These are phyloP conservation scores for Athalia cordata DNA, from an alignment of 2,888 invertebrate genomes.

Conservation along the genomic window DNA sequence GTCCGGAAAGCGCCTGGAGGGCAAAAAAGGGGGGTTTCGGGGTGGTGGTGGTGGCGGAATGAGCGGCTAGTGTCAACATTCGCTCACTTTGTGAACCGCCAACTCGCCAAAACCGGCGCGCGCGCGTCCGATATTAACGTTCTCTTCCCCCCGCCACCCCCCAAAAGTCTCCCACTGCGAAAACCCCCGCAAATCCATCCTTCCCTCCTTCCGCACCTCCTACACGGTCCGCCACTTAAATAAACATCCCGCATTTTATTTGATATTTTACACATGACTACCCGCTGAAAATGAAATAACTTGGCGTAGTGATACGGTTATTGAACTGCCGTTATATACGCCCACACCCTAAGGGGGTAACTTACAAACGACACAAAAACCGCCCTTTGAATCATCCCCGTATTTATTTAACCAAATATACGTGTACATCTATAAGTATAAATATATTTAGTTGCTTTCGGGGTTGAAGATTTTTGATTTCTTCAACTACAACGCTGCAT, in stretches of 20 bases:
- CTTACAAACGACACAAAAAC: slow-evolving; percentile 29
- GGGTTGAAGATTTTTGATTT: too few relatives aligned
- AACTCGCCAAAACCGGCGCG: slow-evolving; percentile 63
- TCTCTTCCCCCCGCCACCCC: slow-evolving; percentile 55
- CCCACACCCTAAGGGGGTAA: slow-evolving; percentile 15
- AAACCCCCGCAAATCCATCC: slow-evolving; percentile 37
- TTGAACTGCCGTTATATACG: slow-evolving; percentile 31
- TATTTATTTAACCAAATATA: background rate
- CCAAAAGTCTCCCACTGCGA: background rate
- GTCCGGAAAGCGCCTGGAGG: slow-evolving; percentile 50
- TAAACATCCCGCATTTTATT: slow-evolving; percentile 68
- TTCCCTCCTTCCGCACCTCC: slow-evolving; percentile 45
- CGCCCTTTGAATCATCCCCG: slow-evolving; percentile 7
- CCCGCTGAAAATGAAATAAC: slow-evolving; percentile 64
- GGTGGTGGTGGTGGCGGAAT: slow-evolving; percentile 56
- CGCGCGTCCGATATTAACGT: slow-evolving; percentile 69
- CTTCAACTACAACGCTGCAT: too few relatives aligned
- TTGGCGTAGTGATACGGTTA: slow-evolving; percentile 52
- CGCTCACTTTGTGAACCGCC: slow-evolving; percentile 71
- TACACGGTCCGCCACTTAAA: slow-evolving; percentile 59
- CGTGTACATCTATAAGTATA: too few relatives aligned
- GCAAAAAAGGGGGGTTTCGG: slow-evolving; percentile 51
- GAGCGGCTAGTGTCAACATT: slow-evolving; percentile 71
- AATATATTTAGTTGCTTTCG: too few relatives aligned
- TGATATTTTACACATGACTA: slow-evolving; percentile 69